A percentile compares a stretch with the other conserved stretches of the same genome.
Conservation (phyloP, 2,797 vertebrate species). For the Myotis myotis region DNA sequence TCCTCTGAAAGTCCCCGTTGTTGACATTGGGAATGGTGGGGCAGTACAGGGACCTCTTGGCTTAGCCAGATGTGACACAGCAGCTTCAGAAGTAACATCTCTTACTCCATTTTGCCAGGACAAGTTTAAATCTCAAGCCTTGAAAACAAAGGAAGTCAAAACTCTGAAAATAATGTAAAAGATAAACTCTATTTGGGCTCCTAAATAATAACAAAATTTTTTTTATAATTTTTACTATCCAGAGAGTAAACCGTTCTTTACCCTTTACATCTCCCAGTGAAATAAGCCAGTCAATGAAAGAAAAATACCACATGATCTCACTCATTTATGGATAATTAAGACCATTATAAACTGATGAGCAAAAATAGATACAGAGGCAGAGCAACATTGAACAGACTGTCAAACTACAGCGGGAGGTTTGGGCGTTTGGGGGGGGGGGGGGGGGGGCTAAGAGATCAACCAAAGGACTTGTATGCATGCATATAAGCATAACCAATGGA, state of each 20-base stretch:
- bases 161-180: neutral
- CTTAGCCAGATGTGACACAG: neutral
- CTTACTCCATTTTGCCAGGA: neutral
- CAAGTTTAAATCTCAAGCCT: neutral
- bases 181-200: neutral
- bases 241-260: neutral
- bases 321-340: too few relatives aligned
- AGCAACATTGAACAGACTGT: too few relatives aligned
- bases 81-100: neutral
- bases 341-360: too few relatives aligned
- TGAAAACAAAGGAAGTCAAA: constrained; percentile 33
- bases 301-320: too few relatives aligned
- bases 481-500: too few relatives aligned
- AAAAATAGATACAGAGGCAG: too few relatives aligned
- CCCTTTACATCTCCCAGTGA: neutral
- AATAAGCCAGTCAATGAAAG: too few relatives aligned
- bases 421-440: too few relatives aligned
- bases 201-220: constrained; percentile 17
- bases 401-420: too few relatives aligned
- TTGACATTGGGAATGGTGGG: neutral
- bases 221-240: neutral
- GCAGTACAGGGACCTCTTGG: neutral
- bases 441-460: too few relatives aligned
- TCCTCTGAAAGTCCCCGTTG: neutral
- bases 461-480: too few relatives aligned